Base-by-base conservation (phyloP, 2,888 invertebrate genomes). In the Cyclophora albipunctata region DNA sequence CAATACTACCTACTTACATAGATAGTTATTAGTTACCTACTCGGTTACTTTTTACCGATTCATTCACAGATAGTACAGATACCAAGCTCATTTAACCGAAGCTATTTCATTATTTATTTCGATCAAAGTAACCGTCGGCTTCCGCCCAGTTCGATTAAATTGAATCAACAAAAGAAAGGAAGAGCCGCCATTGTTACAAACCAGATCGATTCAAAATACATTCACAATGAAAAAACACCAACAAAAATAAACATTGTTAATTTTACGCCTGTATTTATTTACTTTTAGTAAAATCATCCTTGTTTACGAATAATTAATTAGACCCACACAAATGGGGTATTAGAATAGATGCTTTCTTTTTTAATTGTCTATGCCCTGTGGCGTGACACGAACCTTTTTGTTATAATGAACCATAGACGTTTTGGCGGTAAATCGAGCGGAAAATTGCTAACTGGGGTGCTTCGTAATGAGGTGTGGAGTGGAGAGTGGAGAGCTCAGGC, bases 271-370 rank as follows among this genome's bases (percentile, higher is more conserved):
- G 69, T 65, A 66, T 58, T 64, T 77, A 81, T 81, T 84, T 80
- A 75, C 78, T 76, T 85, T 87, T 83, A 71, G 82, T 73, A 84
- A 78, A 80, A 82, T 86, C 86, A 86, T 87, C 75, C 84, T 85
- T 87, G 86, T 88, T 87, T 86, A 80, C 76, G 71, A 73, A 73
- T 86, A 87, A 87, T 87, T 87, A 88, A 88, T 87, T 87, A 87
- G 72, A 75, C 61, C 55, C 62, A 65, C 72, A 84, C 83, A 84
- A 84, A 78, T 68, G 64, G 63, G 71, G 68, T 73, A 43, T 43
- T 43, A 65, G 63, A 67, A 72, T 67, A 67, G 69, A 59, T 73
- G 67, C 64, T 73, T 73, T 74, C 76, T 77, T 78, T 77, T 78
- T 80, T 78, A 77, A 81, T 81, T 78, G 74, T 72, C 77, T 76